A percentile compares a stretch with the other conserved stretches of the same genome.
phyloP scores from a whole-genome alignment of 1,140 invertebrate genomes.

The Lepeophtheirus salmonis region DNA sequence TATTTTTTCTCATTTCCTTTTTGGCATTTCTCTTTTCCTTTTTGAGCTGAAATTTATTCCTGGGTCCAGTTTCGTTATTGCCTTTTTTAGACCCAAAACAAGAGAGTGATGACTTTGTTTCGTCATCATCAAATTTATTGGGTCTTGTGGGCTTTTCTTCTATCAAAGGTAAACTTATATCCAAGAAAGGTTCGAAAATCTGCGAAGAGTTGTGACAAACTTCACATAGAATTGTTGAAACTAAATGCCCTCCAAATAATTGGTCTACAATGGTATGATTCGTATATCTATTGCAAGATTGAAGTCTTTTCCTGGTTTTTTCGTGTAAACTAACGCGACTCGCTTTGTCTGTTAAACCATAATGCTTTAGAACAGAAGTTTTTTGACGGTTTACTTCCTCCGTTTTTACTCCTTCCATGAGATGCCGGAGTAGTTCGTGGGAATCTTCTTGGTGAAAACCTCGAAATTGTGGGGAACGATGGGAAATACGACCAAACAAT shows the following conservation, averaged over 20 bases:
- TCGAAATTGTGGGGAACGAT: slow-evolving; percentile 59
- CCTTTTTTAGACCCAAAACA: slow-evolving; percentile 10
- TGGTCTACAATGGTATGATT: slow-evolving; percentile 61
- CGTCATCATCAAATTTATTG: neutral
- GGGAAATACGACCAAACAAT: slow-evolving; percentile 51
- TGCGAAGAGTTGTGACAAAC: slow-evolving; percentile 66
- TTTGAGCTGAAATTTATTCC: slow-evolving; percentile 13
- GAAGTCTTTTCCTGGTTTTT: neutral
- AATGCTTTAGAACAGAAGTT: slow-evolving; percentile 45
- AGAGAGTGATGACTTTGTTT: neutral
- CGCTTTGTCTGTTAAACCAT: slow-evolving; percentile 43
- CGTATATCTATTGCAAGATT: neutral
- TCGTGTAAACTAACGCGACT: slow-evolving; percentile 40
- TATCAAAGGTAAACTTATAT: slow-evolving; percentile 43
- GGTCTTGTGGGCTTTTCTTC: slow-evolving; percentile 12
- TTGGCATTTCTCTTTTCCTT: slow-evolving; percentile 13
- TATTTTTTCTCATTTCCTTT: slow-evolving; percentile 15
- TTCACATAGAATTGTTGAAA: slow-evolving; percentile 67
- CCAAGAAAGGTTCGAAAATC: slow-evolving; percentile 74
- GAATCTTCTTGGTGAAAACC: slow-evolving; percentile 91
- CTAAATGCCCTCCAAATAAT: slow-evolving; percentile 65
- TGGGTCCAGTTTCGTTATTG: neutral
- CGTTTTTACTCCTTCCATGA: slow-evolving; percentile 58
- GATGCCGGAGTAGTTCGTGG: slow-evolving; percentile 44
- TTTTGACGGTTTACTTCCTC: slow-evolving; percentile 49